Percentiles rank a stretch among this genome's conserved stretches.
phyloP scores from a whole-genome alignment of 2,797 vertebrate genomes.

The Pangasius larnaudii region DNA sequence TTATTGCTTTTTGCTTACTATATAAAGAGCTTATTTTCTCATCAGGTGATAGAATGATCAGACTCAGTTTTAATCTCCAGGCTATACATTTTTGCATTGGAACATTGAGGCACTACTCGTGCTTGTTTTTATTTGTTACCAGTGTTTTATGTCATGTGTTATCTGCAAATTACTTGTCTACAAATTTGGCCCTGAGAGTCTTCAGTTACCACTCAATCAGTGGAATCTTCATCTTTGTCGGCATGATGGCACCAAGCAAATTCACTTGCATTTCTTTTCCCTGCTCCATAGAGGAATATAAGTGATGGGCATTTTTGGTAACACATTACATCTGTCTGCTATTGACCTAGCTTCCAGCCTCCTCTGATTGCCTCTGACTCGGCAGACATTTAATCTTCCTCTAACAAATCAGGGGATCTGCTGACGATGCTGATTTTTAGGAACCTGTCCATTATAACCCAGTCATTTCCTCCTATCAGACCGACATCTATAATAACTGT shows the following conservation, averaged over 20 bases:
- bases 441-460: slow-evolving; percentile 58
- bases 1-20: neutral
- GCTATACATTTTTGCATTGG: neutral
- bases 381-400: slow-evolving; percentile 59
- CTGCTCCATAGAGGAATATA: neutral
- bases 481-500: slow-evolving; percentile 22
- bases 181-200: neutral
- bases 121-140: neutral
- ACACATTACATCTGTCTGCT: slow-evolving; percentile 42
- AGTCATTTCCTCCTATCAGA: slow-evolving; percentile 52
- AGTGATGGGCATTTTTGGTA: slow-evolving; percentile 34
- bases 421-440: slow-evolving; percentile 64
- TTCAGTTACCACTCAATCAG: neutral
- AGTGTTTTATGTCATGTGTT: slow-evolving; percentile 1
- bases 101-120: neutral
- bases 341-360: slow-evolving; percentile 64
- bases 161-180: neutral
- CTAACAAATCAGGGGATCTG: slow-evolving; percentile 54
- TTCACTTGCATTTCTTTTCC: neutral
- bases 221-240: neutral
- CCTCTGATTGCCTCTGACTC: slow-evolving; percentile 54
- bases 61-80: neutral
- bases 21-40: neutral
- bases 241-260: neutral
- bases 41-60: neutral